A percentile compares a stretch with the other conserved stretches of the same genome.
Evolutionary conservation across 2,888 invertebrate genomes (phyloP).

Genomic region (Drosophila merina): DNA sequence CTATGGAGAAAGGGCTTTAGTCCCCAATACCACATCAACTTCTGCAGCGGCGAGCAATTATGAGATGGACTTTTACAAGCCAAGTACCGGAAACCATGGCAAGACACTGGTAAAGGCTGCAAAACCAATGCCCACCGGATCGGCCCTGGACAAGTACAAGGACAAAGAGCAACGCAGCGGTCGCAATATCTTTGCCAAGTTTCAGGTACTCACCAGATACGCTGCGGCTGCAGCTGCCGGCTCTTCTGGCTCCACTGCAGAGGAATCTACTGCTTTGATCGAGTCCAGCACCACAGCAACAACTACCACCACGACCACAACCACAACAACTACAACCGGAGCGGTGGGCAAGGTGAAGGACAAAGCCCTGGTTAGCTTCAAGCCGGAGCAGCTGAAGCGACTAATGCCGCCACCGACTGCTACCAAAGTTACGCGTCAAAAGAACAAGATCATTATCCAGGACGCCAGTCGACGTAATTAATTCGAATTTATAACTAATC

Average conservation of each 20-base stretch:
- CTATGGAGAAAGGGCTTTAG: slow-evolving; percentile 64
- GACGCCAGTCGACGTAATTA: slow-evolving; percentile 83
- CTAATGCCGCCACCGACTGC: slow-evolving; percentile 87
- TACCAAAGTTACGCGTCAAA: slow-evolving; percentile 92
- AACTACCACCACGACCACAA: slow-evolving; percentile 50
- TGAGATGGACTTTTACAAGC: slow-evolving; percentile 81
- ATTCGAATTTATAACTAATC: slow-evolving; percentile 8
- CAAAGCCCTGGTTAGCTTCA: slow-evolving; percentile 84
- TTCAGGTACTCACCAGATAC: slow-evolving; percentile 84
- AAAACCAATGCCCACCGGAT: slow-evolving; percentile 77
- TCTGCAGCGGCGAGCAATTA: slow-evolving; percentile 67
- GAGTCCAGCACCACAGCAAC: slow-evolving; percentile 61
- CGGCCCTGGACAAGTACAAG: slow-evolving; percentile 81
- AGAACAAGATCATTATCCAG: slow-evolving; percentile 92
- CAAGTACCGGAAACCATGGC: slow-evolving; percentile 30
- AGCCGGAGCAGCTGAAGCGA: slow-evolving; percentile 89
- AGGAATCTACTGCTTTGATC: slow-evolving; percentile 66
- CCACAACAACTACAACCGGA: slow-evolving; percentile 42
- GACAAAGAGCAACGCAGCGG: slow-evolving; percentile 83
- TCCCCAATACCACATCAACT: slow-evolving; percentile 25
- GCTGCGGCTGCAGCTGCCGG: slow-evolving; percentile 72
- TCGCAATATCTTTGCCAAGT: slow-evolving; percentile 85
- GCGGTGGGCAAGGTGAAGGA: slow-evolving; percentile 53
- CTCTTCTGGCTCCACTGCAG: slow-evolving; percentile 57
- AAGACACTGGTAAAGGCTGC: slow-evolving; percentile 62